Conservation (phyloP, 1,140 invertebrate genomes). For the Micrasema longulum region DNA sequence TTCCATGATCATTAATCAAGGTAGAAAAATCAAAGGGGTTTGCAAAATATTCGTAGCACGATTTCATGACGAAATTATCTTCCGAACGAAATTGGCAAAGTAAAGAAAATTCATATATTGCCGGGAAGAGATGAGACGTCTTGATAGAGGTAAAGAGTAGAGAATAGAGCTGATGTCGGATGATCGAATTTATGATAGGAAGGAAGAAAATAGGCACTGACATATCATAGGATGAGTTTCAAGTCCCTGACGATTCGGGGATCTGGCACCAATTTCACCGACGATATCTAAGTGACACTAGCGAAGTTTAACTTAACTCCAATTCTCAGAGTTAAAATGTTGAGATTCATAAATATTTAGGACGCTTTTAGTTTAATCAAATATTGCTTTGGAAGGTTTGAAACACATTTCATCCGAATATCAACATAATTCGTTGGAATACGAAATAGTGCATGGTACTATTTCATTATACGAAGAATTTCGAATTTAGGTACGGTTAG, state of each 20-base stretch:
- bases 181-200: conserved; percentile 39
- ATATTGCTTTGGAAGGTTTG: too few relatives aligned
- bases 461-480: too few relatives aligned
- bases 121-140: too few relatives aligned
- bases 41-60: conserved; percentile 11
- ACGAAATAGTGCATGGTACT: too few relatives aligned
- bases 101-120: conserved; percentile 24
- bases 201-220: conserved; percentile 30
- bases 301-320: background rate
- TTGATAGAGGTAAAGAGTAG: background rate
- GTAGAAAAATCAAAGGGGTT: conserved; percentile 10
- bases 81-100: conserved; percentile 29
- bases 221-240: conserved; percentile 18
- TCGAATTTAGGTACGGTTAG: too few relatives aligned
- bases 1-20: too few relatives aligned
- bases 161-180: conserved; percentile 1
- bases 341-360: too few relatives aligned
- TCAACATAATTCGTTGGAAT: too few relatives aligned
- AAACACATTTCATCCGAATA: background rate
- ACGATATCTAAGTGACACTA: background rate
- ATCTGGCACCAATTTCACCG: background rate
- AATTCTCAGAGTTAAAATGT: too few relatives aligned
- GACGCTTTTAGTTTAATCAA: too few relatives aligned
- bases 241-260: background rate
- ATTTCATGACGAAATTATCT: conserved; percentile 20